Base-by-base conservation (phyloP, 2,888 invertebrate genomes). In the Deilephila elpenor region DNA sequence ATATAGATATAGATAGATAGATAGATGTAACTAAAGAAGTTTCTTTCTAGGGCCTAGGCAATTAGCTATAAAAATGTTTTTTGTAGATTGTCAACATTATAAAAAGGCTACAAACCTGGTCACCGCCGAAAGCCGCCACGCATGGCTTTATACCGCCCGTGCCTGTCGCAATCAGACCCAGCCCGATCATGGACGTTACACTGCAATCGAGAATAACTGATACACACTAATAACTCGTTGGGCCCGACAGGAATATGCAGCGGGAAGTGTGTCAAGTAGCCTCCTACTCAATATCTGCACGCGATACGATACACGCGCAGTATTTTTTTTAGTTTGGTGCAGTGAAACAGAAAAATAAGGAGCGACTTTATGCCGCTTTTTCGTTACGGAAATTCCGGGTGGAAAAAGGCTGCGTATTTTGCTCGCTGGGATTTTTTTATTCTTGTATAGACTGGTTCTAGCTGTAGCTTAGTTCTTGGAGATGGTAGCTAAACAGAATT, bases 121-220 rank as follows among this genome's bases (percentile, higher is more conserved):
- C 98, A 5, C 97, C 98, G 4, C 98, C 98, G 86, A 98, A 98
- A 0, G 98, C 97, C 11, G 97, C 96, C 0, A 98, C 97, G 84
- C 98, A 98, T 0, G 98, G 98, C 83, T 98, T 98, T 77, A 98
- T 97, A 0, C 98, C 98, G 11, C 98, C 98, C 0, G 97, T 97
- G 1, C 98, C 97, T 25, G 97, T 88, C 0, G 97, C 97, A 77
- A 98, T 97, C 71, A 96, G 83, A 3, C 92, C 83, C 75, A 96
- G 83, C 0, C 96, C 96, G 14, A 95, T 83, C 87, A 95, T 93
- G 11, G 96, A 96, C 59, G 95, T 93, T 8, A 89, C 81, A 19
- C 96, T 96, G 88, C 61, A 25, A 61, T n/a, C 17, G 14, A 56
- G n/a, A 6, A n/a, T 29, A 14, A 14, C 44, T 44, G 44, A 44